A percentile compares a stretch with the other conserved stretches of the same genome.
Evolutionary conservation across 2,888 invertebrate genomes (phyloP).

Genomic region (Ceramica pisi): DNA sequence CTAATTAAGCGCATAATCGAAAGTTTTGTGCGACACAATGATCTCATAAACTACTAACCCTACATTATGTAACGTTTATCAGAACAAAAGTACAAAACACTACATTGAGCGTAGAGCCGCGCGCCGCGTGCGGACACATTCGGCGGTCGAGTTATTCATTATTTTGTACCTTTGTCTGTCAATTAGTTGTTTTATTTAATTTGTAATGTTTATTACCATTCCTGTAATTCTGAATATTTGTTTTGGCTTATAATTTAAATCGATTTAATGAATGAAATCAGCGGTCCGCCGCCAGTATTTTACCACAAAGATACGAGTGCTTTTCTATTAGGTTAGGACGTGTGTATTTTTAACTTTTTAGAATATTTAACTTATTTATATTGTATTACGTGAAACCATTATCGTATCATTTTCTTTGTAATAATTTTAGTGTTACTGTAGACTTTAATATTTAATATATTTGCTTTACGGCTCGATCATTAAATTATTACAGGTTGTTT

Average conservation of each 20-base stretch:
- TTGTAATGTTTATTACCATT: slow-evolving; percentile 84
- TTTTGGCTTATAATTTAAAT: slow-evolving; percentile 79
- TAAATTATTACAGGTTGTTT: slow-evolving; percentile 88
- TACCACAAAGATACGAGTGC: slow-evolving; percentile 85
- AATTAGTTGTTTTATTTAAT: slow-evolving; percentile 84
- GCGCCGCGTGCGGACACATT: slow-evolving; percentile 63
- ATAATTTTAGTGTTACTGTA: slow-evolving; percentile 89
- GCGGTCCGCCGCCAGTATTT: slow-evolving; percentile 72
- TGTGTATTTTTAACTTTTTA: slow-evolving; percentile 91
- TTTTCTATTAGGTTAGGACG: slow-evolving; percentile 90
- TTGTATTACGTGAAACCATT: slow-evolving; percentile 89
- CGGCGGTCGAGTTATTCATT: slow-evolving; percentile 82
- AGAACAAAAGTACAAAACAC: slow-evolving; percentile 89
- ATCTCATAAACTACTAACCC: slow-evolving; percentile 91
- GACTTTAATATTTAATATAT: slow-evolving; percentile 90
- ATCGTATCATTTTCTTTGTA: slow-evolving; percentile 89
- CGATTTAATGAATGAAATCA: slow-evolving; percentile 71
- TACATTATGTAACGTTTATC: slow-evolving; percentile 80
- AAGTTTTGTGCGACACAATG: slow-evolving; percentile 85
- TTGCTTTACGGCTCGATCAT: slow-evolving; percentile 87
- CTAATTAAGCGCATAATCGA: slow-evolving; percentile 87
- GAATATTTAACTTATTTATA: slow-evolving; percentile 91
- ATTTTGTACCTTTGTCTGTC: slow-evolving; percentile 89
- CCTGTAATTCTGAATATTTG: slow-evolving; percentile 82
- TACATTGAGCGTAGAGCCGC: slow-evolving; percentile 68